Evolutionary conservation across 2,113 vertebrate genomes (phyloP).

Genomic region (Pseudorasbora parva): DNA sequence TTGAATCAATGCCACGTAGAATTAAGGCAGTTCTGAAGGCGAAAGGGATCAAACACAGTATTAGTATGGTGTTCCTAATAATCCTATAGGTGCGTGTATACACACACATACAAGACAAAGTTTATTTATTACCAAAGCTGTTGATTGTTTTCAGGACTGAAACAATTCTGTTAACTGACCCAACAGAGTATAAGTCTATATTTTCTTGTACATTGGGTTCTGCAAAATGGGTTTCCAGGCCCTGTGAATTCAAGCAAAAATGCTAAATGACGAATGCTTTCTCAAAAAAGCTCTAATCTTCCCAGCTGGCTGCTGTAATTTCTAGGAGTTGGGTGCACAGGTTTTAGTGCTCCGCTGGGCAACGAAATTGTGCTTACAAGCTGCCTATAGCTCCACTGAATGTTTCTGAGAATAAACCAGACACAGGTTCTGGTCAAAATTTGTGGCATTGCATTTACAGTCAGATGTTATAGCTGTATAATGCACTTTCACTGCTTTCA

Average conservation of each 20-base stretch:
- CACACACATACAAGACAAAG: too few relatives aligned
- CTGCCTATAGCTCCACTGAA: not conserved
- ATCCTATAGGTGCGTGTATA: too few relatives aligned
- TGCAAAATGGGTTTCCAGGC: not conserved
- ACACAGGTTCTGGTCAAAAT: not conserved
- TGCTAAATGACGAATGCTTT: not conserved
- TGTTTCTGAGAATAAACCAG: not conserved
- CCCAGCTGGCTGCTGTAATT: not conserved
- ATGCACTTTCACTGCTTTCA: not conserved
- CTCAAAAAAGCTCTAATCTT: not conserved
- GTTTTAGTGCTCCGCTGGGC: not conserved
- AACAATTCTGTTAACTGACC: not conserved
- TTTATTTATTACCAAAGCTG: not conserved
- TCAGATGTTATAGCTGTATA: not conserved
- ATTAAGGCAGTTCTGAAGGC: too few relatives aligned
- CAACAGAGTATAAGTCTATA: not conserved
- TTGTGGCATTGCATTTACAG: not conserved
- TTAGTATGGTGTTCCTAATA: too few relatives aligned
- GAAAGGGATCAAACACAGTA: too few relatives aligned
- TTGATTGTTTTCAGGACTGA: not conserved
- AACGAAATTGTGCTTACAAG: conserved; percentile 12
- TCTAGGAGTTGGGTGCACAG: conserved; percentile 4
- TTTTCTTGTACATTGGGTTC: too few relatives aligned
- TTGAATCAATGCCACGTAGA: too few relatives aligned
- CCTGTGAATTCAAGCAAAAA: not conserved